A percentile compares a stretch with the other conserved stretches of the same genome.
These are phyloP conservation scores for Rhogogaster chlorosoma DNA, from an alignment of 2,888 invertebrate genomes.

Conservation along the genomic window DNA sequence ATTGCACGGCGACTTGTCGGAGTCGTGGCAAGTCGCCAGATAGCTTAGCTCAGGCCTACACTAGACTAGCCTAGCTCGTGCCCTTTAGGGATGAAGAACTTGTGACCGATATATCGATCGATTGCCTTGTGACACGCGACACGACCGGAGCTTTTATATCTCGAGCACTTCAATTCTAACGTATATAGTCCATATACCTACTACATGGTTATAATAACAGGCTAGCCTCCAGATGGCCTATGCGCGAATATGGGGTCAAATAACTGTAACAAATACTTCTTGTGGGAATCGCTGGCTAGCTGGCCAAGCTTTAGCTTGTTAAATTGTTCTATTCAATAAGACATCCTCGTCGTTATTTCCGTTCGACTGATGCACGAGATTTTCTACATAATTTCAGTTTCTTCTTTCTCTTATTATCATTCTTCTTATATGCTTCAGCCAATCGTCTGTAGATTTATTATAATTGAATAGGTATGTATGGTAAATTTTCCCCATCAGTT, in stretches of 20 bases:
- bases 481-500: background rate
- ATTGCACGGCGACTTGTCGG: constrained; percentile 35
- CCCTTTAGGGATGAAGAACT: constrained; percentile 33
- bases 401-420: no score
- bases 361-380: background rate
- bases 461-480: background rate
- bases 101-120: constrained; percentile 44
- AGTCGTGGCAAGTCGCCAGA: constrained; percentile 44
- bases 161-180: background rate
- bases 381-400: background rate
- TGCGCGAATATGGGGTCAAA: constrained; percentile 28
- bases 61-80: background rate
- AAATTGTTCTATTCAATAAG: constrained; percentile 51
- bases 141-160: background rate
- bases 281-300: background rate
- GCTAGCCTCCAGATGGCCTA: background rate
- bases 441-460: background rate
- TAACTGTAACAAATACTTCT: constrained; percentile 37
- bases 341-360: background rate
- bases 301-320: constrained; percentile 24
- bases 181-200: background rate
- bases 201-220: background rate
- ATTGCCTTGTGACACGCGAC: constrained; percentile 41
- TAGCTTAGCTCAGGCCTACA: background rate
- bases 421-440: background rate